phyloP scores from a whole-genome alignment of 2,113 vertebrate genomes.

The Pungitius pungitius region DNA sequence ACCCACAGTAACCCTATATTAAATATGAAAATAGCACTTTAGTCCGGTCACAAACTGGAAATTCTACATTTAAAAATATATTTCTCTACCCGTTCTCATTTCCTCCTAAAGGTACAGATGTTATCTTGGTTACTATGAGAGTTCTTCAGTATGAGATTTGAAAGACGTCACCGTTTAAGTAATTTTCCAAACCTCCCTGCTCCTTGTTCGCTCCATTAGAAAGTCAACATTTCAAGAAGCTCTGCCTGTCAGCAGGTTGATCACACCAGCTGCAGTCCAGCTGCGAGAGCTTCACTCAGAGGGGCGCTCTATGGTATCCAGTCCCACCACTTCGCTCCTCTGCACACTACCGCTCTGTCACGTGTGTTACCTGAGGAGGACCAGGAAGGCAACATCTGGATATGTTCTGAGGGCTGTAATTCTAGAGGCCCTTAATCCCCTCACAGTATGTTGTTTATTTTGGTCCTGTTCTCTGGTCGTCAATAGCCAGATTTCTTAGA shows the following conservation, averaged over 20 bases:
- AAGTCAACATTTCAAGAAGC: constrained; percentile 1
- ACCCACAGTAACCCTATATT: background rate
- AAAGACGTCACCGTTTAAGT: background rate
- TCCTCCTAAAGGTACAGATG: too few relatives aligned
- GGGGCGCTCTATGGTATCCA: constrained; percentile 18
- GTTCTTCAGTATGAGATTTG: too few relatives aligned
- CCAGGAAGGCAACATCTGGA: constrained; percentile 69
- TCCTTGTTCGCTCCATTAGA: background rate
- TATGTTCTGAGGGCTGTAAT: constrained; percentile 72
- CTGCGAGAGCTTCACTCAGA: constrained; percentile 25
- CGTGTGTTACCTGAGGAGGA: constrained; percentile 63
- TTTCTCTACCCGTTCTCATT: background rate
- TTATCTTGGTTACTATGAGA: too few relatives aligned
- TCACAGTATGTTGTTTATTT: constrained; percentile 70
- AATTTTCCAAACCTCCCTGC: too few relatives aligned
- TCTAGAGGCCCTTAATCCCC: constrained; percentile 69
- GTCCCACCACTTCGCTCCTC: constrained; percentile 2
- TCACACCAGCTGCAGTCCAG: constrained; percentile 45
- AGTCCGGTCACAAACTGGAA: background rate
- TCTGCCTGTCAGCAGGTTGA: constrained; percentile 28
- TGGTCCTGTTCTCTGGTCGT: constrained; percentile 65
- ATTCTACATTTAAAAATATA: background rate
- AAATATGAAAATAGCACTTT: background rate
- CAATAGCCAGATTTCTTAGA: constrained; percentile 69
- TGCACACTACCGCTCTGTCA: constrained; percentile 38